Conservation (phyloP, 2,113 vertebrate species). For the Phylloscopus trochiloides region DNA sequence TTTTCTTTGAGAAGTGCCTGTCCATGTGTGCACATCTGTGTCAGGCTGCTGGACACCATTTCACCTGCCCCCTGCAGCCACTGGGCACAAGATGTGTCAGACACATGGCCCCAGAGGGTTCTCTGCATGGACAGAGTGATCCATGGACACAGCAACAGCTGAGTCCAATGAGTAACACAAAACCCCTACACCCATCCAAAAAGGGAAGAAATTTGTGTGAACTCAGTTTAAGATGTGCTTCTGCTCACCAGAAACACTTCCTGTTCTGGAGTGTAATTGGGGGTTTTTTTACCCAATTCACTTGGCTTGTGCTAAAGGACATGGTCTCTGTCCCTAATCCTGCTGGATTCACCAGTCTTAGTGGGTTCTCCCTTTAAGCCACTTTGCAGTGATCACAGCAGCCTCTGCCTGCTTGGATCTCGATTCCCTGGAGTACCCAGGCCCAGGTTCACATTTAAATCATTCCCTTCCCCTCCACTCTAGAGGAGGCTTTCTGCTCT, state of each 20-base stretch:
- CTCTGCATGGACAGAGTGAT: background rate
- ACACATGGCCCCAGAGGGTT: background rate
- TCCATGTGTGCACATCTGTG: background rate
- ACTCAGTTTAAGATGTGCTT: background rate
- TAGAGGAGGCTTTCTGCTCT: background rate
- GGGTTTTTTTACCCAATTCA: background rate
- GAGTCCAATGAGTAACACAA: background rate
- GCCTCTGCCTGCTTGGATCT: background rate
- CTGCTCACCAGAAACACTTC: background rate
- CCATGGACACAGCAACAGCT: background rate
- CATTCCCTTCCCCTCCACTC: background rate
- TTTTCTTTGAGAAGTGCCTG: background rate
- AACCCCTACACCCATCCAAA: background rate
- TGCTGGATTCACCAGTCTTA: background rate
- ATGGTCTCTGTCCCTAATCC: background rate
- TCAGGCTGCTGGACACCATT: background rate
- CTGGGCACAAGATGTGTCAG: background rate
- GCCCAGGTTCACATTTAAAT: background rate
- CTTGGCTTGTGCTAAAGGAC: background rate
- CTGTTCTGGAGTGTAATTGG: background rate
- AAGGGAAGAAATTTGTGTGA: background rate
- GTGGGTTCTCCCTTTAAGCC: background rate
- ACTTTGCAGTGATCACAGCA: background rate
- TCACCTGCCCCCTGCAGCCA: background rate
- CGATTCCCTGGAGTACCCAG: background rate